These are phyloP conservation scores for Brachypteracias leptosomus DNA, from an alignment of 2,113 vertebrate genomes.

Conservation along the genomic window DNA sequence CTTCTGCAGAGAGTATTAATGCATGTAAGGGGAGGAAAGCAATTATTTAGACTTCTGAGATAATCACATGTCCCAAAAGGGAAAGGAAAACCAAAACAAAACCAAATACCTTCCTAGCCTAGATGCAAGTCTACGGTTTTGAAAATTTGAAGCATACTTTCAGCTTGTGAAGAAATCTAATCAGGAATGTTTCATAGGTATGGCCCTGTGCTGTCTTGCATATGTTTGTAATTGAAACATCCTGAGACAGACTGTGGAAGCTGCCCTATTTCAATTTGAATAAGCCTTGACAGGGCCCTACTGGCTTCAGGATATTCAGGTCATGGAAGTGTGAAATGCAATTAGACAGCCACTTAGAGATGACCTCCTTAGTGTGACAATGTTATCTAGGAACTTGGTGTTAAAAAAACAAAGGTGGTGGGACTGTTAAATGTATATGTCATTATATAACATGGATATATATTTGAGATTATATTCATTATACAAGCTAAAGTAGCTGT, in stretches of 20 bases:
- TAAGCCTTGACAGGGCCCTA: not conserved
- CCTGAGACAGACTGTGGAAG: not conserved
- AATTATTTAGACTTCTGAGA: not conserved
- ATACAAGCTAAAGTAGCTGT: not conserved
- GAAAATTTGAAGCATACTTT: not conserved
- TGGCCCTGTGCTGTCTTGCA: not conserved
- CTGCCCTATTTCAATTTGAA: not conserved
- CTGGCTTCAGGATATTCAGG: not conserved
- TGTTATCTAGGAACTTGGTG: not conserved
- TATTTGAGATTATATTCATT: not conserved
- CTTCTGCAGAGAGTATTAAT: not conserved
- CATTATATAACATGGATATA: not conserved
- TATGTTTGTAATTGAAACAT: not conserved
- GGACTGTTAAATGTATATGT: not conserved
- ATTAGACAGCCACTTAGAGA: slow-evolving; percentile 37
- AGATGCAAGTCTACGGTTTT: not conserved
- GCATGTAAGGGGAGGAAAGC: not conserved
- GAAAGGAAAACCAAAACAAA: not conserved
- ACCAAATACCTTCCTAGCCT: not conserved
- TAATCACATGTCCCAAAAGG: not conserved
- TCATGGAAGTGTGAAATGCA: slow-evolving; percentile 16
- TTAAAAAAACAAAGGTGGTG: not conserved
- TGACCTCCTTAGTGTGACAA: not conserved
- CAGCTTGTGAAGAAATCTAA: not conserved
- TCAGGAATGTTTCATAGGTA: not conserved